Base-by-base conservation (phyloP, 1,140 invertebrate genomes). In the Euura saliciscinereae region DNA sequence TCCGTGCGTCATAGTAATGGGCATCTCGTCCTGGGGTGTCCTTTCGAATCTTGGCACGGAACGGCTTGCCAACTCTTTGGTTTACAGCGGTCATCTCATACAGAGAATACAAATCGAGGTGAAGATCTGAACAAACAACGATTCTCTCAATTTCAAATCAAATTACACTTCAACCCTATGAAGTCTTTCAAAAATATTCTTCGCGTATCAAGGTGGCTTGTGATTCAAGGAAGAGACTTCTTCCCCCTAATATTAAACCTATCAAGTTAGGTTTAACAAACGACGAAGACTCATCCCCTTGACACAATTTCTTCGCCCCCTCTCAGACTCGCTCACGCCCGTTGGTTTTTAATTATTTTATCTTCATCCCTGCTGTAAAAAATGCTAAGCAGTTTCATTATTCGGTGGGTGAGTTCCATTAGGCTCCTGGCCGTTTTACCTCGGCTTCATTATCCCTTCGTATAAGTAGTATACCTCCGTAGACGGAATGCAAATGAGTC, bases 301-400 rank as follows among this genome's bases (percentile, higher is more conserved):
- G 51, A 11, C 51, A 59, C 51, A 59, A 4, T 59, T 59, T n/a
- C 51, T 59, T 6, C 51, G 6, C 51, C 51, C 51, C 51, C 13
- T n/a, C 51, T 3, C 10, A n/a, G 51, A n/a, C 10, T 8, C 8
- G 8, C 13, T 8, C 51, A 59, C 13, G 65, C 70, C 59, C 10
- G 28, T n/a, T 67, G 46, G 65, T 69, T 66, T 72, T 42, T 74
- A 71, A 71, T 69, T 74, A 68, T 69, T 69, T 74, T 70, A 65
- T 51, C 65, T 64, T n/a, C 10, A 42, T 71, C 70, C 66, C 71
- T 77, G 71, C 75, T 78, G 77, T 71, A 80, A 84, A 83, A 82
- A 85, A 84, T 85, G 83, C 84, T 83, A 85, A 85, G 84, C 83
- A 85, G 84, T 85, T 85, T 85, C 84, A 85, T 85, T 85, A 85